These are phyloP conservation scores for Hermaeophaga mercurialis DNA, from an alignment of 2,888 invertebrate genomes.

Conservation along the genomic window DNA sequence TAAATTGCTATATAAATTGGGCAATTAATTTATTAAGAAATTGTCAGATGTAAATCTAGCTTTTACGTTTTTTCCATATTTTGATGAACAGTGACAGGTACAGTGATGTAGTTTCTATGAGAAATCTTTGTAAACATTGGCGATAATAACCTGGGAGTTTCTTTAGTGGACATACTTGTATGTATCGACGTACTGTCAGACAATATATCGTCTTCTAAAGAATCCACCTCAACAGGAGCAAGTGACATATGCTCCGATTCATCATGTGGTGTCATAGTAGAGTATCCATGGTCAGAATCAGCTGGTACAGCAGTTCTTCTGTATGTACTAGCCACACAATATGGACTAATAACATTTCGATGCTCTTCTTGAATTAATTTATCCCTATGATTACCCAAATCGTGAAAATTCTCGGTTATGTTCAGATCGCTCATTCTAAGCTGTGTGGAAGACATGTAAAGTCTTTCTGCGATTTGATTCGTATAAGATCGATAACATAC, in stretches of 20 bases:
- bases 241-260: constrained; percentile 84
- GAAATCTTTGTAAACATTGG: constrained; percentile 50
- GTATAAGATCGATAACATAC: constrained; percentile 81
- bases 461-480: constrained; percentile 57
- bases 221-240: constrained; percentile 69
- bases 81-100: constrained; percentile 88
- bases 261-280: constrained; percentile 91
- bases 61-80: constrained; percentile 77
- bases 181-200: constrained; percentile 66
- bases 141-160: constrained; percentile 44
- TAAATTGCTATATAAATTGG: too few species aligned
- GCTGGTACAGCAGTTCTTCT: constrained; percentile 75
- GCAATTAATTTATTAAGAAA: too few species aligned
- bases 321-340: constrained; percentile 83
- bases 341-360: constrained; percentile 81
- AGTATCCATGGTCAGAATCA: constrained; percentile 93
- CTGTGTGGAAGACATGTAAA: constrained; percentile 61
- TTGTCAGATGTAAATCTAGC: too few species aligned
- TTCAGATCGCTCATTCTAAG: constrained; percentile 77
- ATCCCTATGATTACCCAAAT: constrained; percentile 68
- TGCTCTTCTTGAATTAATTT: constrained; percentile 66
- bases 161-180: constrained; percentile 58
- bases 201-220: constrained; percentile 62
- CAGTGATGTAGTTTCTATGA: constrained; percentile 67
- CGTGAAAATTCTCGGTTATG: constrained; percentile 70